Evolutionary conservation across 2,888 invertebrate genomes (phyloP).

Genomic region (Dolichopus griseipennis): DNA sequence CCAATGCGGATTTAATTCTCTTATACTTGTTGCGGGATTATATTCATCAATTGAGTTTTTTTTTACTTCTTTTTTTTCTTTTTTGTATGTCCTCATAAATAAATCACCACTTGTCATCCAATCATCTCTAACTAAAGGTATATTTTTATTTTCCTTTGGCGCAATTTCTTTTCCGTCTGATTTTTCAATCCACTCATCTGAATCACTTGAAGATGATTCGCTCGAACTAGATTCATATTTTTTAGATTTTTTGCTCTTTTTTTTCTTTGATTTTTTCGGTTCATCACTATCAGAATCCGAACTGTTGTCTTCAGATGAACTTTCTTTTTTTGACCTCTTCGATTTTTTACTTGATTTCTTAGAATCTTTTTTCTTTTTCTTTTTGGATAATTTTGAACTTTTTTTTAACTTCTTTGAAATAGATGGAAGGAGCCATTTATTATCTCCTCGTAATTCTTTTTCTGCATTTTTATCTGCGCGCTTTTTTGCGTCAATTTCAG

Average conservation of each 20-base stretch:
- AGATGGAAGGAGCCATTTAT: conserved; percentile 34
- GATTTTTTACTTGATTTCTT: conserved; percentile 33
- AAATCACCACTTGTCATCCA: conserved; percentile 67
- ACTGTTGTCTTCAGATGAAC: conserved; percentile 23
- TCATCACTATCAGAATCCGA: conserved; percentile 21
- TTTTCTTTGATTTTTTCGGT: conserved; percentile 23
- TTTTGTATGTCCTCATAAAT: conserved; percentile 38
- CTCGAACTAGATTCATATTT: conserved; percentile 17
- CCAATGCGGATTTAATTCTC: conserved; percentile 90
- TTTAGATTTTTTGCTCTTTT: conserved; percentile 20
- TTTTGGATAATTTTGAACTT: conserved; percentile 36
- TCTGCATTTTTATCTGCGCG: conserved; percentile 28
- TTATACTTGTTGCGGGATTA: conserved; percentile 59
- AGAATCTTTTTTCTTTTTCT: conserved; percentile 43
- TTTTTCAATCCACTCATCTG: conserved; percentile 56
- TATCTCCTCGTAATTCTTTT: conserved; percentile 32
- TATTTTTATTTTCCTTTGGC: neutral
- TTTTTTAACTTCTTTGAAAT: conserved; percentile 29
- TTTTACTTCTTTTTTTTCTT: conserved; percentile 44
- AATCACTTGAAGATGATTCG: conserved; percentile 35
- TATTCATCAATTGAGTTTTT: conserved; percentile 52
- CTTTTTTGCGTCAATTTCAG: conserved; percentile 29
- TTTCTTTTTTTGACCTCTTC: conserved; percentile 17
- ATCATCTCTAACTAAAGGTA: conserved; percentile 51
- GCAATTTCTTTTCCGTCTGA: conserved; percentile 18